Conservation (phyloP, 1,140 invertebrate genomes). For the Tetragnatha versicolor region DNA sequence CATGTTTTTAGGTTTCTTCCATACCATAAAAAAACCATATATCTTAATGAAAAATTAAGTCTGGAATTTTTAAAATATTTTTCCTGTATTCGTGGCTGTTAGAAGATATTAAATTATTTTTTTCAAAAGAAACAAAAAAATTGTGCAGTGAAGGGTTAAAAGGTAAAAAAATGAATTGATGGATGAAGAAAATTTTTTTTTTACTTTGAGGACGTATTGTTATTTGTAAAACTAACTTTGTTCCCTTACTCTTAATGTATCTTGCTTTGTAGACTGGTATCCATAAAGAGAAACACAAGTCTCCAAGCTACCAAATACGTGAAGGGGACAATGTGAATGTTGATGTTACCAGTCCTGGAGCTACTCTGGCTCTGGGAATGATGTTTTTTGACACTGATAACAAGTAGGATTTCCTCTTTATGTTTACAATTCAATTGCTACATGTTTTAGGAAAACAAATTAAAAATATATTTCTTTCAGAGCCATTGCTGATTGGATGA, state of each 20-base stretch:
- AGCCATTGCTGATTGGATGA: constrained; percentile 93
- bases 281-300: constrained; percentile 86
- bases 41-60: too few relatives aligned
- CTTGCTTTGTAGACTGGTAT: constrained; percentile 68
- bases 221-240: too few relatives aligned
- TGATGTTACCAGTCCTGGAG: constrained; percentile 94
- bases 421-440: background rate
- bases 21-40: too few relatives aligned
- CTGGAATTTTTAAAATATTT: too few relatives aligned
- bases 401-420: constrained; percentile 64
- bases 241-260: too few relatives aligned
- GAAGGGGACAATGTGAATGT: constrained; percentile 95
- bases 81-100: too few relatives aligned
- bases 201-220: too few relatives aligned
- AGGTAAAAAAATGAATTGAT: too few relatives aligned
- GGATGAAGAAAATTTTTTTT: too few relatives aligned
- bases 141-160: too few relatives aligned
- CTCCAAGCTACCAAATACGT: constrained; percentile 79
- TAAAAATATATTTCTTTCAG: constrained; percentile 60
- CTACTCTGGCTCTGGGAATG: constrained; percentile 90
- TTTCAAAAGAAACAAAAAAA: too few relatives aligned
- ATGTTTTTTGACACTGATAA: constrained; percentile 90
- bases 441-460: background rate
- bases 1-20: constrained; percentile 3
- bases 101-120: too few relatives aligned